Conservation (phyloP, 2,797 vertebrate genomes). For the Danionella dracula region DNA sequence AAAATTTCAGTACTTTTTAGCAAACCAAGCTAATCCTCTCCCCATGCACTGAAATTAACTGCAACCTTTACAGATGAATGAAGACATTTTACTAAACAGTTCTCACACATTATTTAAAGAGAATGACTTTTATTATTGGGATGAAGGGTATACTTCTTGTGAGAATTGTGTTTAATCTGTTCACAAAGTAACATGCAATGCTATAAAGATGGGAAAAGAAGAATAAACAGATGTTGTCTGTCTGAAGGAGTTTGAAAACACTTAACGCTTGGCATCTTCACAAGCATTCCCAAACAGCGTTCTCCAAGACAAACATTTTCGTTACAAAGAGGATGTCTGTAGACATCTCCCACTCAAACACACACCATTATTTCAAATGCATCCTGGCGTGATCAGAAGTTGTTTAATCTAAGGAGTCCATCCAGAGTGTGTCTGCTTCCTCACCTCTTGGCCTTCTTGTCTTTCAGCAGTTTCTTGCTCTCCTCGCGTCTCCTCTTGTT, state of each 20-base stretch:
- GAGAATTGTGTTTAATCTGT: background rate
- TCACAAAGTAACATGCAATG: background rate
- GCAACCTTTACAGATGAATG: too few relatives aligned
- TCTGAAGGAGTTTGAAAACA: background rate
- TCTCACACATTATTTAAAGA: background rate
- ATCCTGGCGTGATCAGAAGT: background rate
- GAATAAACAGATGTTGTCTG: background rate
- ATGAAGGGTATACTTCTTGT: background rate
- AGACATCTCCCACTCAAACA: background rate
- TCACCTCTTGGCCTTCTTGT: constrained; percentile 90
- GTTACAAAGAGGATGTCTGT: background rate
- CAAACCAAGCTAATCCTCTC: too few relatives aligned
- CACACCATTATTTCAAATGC: background rate
- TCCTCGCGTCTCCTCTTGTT: constrained; percentile 92
- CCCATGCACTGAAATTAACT: too few relatives aligned
- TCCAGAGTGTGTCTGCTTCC: background rate
- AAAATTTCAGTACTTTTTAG: too few relatives aligned
- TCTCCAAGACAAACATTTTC: background rate
- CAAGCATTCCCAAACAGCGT: background rate
- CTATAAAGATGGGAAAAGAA: background rate
- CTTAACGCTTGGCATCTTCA: background rate
- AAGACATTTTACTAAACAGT: too few relatives aligned
- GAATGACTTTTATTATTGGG: background rate
- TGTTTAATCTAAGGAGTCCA: too few relatives aligned
- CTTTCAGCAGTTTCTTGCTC: constrained; percentile 95